Base-by-base conservation (phyloP, 2,797 vertebrate species). In the Mycteria americana region DNA sequence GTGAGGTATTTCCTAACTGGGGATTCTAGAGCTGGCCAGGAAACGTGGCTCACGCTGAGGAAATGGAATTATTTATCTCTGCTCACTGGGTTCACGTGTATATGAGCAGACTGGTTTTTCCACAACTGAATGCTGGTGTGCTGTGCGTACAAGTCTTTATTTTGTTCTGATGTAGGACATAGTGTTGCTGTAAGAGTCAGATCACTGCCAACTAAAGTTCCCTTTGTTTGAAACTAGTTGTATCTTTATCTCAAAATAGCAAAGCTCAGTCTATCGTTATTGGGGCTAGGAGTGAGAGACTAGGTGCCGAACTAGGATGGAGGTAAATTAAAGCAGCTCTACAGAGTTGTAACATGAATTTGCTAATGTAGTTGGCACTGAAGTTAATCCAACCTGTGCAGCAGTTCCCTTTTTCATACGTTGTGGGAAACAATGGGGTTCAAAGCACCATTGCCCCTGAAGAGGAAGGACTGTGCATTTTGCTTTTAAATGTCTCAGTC, bases 401-500 rank as follows among this genome's bases (percentile, higher is more conserved):
- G 68, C 37, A 37, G 69, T 88, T 95, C 81, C 73, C 51, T 76
- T 76, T 92, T 92, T 35, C 89, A 84, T 54, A 69, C 39, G 72
- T 33, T 62, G 33, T 7, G 6, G 70, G 86, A 91, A 89, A 72
- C 43, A 93, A 68, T 28, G 50, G 79, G 18, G 86, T 79, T 80
- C 80, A 83, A 89, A 97, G 83, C 90, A 68, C 39, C 64, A 64
- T 73, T 95, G 65, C 60, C 54, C 18, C 24, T 54, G 19, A 89
- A 86, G 65, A 92, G 35, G 54, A 97, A 83, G 84, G 79, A 23
- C 27, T 43, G 27, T 33, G 70, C 57, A 56, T 94, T 97, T 95
- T 94, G 73, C 65, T 95, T 97, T 97, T 94, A 96, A 95, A 96
- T 92, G 68, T 73, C 73, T 93, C 69, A 25, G 81, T 85, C 60